A percentile compares a stretch with the other conserved stretches of the same genome.
Conservation (phyloP, 2,888 invertebrate species). For the Cordilura impudica region DNA sequence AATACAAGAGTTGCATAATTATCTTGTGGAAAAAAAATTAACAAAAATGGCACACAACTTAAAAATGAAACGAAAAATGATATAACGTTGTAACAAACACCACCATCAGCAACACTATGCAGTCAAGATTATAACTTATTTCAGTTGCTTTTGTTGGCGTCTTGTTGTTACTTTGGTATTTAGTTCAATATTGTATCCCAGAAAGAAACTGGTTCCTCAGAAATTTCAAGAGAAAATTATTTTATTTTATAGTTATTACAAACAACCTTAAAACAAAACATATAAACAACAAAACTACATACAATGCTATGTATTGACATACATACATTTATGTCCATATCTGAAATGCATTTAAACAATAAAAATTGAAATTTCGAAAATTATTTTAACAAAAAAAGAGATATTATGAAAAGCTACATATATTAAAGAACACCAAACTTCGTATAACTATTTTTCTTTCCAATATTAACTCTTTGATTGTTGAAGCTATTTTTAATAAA, state of each 20-base stretch:
- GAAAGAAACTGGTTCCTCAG: constrained; percentile 54
- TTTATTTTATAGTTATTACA: no score
- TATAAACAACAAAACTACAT: constrained; percentile 19
- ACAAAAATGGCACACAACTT: constrained; percentile 45
- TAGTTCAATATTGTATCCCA: constrained; percentile 57
- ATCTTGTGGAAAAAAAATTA: constrained; percentile 20
- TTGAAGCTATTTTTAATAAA: no score
- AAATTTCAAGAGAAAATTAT: constrained; percentile 51
- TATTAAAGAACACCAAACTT: not conserved
- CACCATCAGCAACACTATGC: constrained; percentile 38
- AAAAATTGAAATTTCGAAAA: not conserved
- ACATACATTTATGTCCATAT: not conserved
- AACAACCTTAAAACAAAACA: constrained; percentile 7
- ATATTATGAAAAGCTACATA: not conserved
- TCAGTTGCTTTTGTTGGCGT: constrained; percentile 1
- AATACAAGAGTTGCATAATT: constrained; percentile 55
- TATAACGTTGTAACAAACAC: constrained; percentile 57
- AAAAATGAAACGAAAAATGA: constrained; percentile 49
- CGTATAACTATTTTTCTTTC: not conserved
- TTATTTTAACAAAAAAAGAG: not conserved
- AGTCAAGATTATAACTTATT: constrained; percentile 29
- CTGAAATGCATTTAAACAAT: not conserved
- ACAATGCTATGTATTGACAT: not conserved
- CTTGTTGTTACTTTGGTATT: constrained; percentile 53
- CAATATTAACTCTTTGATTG: no score